Percentiles rank a stretch among this genome's conserved stretches.
Evolutionary conservation across 2,888 invertebrate genomes (phyloP).

Genomic region (Pandemis cinnamomeana): DNA sequence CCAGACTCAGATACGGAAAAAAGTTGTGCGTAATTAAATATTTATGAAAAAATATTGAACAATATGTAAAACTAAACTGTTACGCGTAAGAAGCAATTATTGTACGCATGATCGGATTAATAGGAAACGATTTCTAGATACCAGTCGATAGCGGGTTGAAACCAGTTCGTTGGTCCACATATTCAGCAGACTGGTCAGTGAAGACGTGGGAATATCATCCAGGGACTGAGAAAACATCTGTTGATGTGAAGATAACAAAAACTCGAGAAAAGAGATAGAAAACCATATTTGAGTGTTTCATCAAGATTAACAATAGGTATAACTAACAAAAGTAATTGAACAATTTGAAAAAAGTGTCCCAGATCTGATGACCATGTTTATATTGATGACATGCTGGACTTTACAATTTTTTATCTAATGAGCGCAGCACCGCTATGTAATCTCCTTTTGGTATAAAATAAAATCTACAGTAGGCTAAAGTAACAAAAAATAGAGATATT

Average conservation of each 20-base stretch:
- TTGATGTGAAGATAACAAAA: constrained; percentile 48
- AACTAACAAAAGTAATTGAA: background rate
- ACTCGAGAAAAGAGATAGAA: background rate
- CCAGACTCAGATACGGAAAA: constrained; percentile 47
- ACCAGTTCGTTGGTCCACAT: constrained; percentile 82
- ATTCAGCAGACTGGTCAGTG: constrained; percentile 75
- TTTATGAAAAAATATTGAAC: background rate
- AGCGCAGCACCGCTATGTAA: constrained; percentile 4
- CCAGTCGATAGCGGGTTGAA: constrained; percentile 72
- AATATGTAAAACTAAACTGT: constrained; percentile 28
- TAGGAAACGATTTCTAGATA: constrained; percentile 81
- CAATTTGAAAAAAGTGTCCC: background rate
- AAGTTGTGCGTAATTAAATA: constrained; percentile 43
- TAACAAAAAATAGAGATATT: background rate
- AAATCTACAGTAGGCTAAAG: background rate
- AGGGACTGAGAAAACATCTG: constrained; percentile 70
- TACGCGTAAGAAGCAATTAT: constrained; percentile 59
- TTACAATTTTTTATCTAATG: constrained; percentile 28
- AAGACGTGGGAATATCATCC: constrained; percentile 75
- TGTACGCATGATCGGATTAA: constrained; percentile 79
- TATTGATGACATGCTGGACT: constrained; percentile 9
- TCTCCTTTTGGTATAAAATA: background rate
- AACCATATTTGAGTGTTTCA: background rate
- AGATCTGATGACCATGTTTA: background rate
- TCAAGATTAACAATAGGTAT: background rate